Evolutionary conservation across 2,888 invertebrate species (phyloP), one percentile per base, ranked within the genome.

Genomic region (Tribolium freemani): DNA sequence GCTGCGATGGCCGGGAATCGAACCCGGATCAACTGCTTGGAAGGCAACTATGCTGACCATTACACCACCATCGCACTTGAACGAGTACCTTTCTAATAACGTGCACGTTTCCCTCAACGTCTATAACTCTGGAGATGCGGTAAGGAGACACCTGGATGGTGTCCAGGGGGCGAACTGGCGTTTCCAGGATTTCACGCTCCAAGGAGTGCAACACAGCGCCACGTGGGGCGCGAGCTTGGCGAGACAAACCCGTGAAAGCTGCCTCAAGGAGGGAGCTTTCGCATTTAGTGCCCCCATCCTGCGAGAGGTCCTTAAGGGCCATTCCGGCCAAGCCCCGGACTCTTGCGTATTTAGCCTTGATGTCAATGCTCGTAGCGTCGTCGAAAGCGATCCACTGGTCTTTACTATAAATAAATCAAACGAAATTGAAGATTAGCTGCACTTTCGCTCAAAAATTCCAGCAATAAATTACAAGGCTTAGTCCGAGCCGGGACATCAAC

Each of bases 341-440:
- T 26, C 93, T 84, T 0, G 91, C 89, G 84, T 94, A 94, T 84
- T 93, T 94, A 8, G 92, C 92, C 87, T 94, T 94, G 76, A 94
- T 93, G 80, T 92, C 91, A 11, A 92, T 89, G 54, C 93, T 93
- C 11, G 90, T 91, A 0, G 90, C 86, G 82, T 94, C 94, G 81
- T 94, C 94, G 82, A 93, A 94, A 3, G 93, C 91, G 60, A 94
- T 89, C 94, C 94, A 94, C 10, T 91, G 90, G 57, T 88, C 88
- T 81, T 91, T 89, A 82, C 91, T 91, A 80, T 5, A 80, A 84
- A 13, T 26, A 26, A 26, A 26, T 26, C 8, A 38, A 38, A 38
- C 8, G 5, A 26, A 26, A 26, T 26, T 26, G 5, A 26, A 26
- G 26, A 26, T 38, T 38, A 38, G 8, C 1, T 9, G 38, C 38